Conservation (phyloP, 2,888 invertebrate species). For the Theodoxus fluviatilis region DNA sequence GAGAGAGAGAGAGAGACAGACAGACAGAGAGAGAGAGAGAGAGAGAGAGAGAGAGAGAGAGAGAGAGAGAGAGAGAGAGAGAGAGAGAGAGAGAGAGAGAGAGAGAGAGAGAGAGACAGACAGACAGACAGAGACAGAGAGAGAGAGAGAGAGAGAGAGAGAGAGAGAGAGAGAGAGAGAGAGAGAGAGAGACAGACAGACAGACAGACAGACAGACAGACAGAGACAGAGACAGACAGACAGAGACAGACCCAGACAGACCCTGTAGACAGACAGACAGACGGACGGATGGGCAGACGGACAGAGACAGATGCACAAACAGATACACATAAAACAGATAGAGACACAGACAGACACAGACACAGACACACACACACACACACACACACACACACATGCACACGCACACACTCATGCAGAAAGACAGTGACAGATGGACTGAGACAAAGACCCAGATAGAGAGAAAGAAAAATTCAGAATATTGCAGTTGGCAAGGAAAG, state of each 20-base stretch:
- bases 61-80: constrained; percentile 26
- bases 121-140: constrained; percentile 17
- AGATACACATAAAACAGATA: not conserved
- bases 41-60: constrained; percentile 24
- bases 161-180: constrained; percentile 11
- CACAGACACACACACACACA: not conserved
- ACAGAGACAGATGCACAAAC: not conserved
- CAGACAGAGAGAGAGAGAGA: not conserved
- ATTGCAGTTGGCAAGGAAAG: not conserved
- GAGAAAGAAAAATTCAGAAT: not conserved
- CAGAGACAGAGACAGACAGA: not conserved
- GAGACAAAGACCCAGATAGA: not conserved
- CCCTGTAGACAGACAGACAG: not conserved
- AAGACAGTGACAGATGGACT: not conserved
- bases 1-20: not conserved
- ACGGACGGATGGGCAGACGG: not conserved
- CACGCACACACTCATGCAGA: not conserved
- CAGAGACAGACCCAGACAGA: not conserved
- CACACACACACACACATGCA: not conserved
- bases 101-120: constrained; percentile 27
- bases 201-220: constrained; percentile 14
- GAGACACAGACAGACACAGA: not conserved
- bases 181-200: constrained; percentile 5
- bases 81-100: constrained; percentile 27
- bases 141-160: constrained; percentile 18